phyloP scores from a whole-genome alignment of 2,113 vertebrate genomes.

The Campylorhamphus procurvoides region DNA sequence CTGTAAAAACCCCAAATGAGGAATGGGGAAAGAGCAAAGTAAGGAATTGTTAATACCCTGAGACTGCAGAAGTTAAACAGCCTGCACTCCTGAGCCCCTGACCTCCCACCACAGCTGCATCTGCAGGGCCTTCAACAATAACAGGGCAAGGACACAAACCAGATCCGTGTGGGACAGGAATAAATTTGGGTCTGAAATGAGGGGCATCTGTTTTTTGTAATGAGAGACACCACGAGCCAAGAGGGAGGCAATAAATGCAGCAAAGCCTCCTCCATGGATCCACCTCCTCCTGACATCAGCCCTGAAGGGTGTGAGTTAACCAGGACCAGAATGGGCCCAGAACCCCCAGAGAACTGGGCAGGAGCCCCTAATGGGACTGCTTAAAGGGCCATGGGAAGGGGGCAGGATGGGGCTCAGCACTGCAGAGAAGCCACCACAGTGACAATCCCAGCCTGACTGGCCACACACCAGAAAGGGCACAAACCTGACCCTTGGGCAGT shows the following conservation, averaged over 20 bases:
- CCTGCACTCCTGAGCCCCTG: not conserved
- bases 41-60: not conserved
- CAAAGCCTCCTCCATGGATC: not conserved
- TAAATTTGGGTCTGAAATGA: conserved; percentile 32
- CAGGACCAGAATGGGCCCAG: not conserved
- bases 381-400: too few relatives aligned
- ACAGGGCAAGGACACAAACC: not conserved
- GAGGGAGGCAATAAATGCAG: not conserved
- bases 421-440: too few relatives aligned
- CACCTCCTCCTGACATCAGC: not conserved
- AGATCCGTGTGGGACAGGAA: not conserved
- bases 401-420: too few relatives aligned
- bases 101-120: not conserved
- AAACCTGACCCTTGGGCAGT: too few relatives aligned
- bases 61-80: not conserved
- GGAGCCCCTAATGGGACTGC: too few relatives aligned
- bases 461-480: too few relatives aligned
- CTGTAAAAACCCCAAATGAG: rapidly evolving
- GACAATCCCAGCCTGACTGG: too few relatives aligned
- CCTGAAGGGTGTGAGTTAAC: not conserved
- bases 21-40: rapidly evolving
- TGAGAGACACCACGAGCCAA: not conserved
- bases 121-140: rapidly evolving
- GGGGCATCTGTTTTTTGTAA: conserved; percentile 21
- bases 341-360: not conserved